Evolutionary conservation across 2,113 vertebrate genomes (phyloP), one percentile per base, ranked within the genome.

Genomic region (Catharus minimus): DNA sequence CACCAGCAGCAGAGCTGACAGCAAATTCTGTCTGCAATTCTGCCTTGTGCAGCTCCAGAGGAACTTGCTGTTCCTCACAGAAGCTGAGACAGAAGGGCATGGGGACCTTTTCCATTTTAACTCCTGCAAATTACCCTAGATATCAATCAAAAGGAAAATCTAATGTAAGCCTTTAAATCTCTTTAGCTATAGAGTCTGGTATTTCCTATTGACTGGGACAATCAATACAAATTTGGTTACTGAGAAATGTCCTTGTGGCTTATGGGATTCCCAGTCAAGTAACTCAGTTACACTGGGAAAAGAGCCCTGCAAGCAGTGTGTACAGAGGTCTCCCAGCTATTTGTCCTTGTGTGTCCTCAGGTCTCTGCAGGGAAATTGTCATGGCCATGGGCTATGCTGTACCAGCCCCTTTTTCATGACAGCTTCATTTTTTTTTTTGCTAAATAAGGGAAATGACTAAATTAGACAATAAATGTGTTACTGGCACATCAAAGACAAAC

Each of bases 151-250:
- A 61, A 81, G 27, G 71, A 22, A 90, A 90, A 93, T 65, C 82
- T 82, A 89, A 84, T 83, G n/a, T 32, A 90, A 90, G 39, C 50
- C 62, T 82, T 77, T 46, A 72, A 85, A 86, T 80, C 56, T 89
- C 66, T 76, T 81, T 69, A 89, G 75, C 62, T 30, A 44, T 52
- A 61, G 69, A 84, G 32, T 83, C 81, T 77, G 60, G 11, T 85
- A 39, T 80, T 89, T 80, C 52, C 80, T 89, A 92, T 65, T 82
- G 83, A 89, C 86, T 62, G 30, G 60, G 57, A 80, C 58, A 86
- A 86, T 90, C 88, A 65, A 93, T 62, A 72, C 66, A 62, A 73
- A 84, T 86, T 57, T 57, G n/a, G 86, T 95, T 93, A 88, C 55
- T 39, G 79, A 83, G 76, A 62, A 88, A 92, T 10, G 67, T 73